Evolutionary conservation across 2,797 vertebrate species (phyloP).

Genomic region (Mormyrus hasselquistii): DNA sequence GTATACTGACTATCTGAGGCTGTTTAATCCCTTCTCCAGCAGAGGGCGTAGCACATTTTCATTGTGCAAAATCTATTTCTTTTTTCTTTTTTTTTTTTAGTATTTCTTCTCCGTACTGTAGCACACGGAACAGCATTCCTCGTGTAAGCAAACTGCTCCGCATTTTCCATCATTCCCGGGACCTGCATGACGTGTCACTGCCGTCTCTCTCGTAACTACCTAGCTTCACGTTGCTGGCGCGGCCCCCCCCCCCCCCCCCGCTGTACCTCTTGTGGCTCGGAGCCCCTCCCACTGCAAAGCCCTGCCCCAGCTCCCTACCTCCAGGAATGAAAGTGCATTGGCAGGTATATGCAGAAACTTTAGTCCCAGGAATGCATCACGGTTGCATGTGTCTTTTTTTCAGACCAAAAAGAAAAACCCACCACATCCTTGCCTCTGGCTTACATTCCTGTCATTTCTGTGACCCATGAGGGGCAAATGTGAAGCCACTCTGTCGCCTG

Average conservation of each 20-base stretch:
- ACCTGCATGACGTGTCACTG: not conserved
- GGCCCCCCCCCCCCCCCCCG: not conserved
- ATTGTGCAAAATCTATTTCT: not conserved
- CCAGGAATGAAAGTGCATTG: not conserved
- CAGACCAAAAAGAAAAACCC: not conserved
- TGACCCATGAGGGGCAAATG: not conserved
- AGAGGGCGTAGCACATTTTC: not conserved
- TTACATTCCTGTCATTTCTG: constrained; percentile 10
- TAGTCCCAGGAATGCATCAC: not conserved
- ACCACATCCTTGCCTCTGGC: not conserved
- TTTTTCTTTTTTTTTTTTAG: not conserved
- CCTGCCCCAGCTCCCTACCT: not conserved
- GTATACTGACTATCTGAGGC: not conserved
- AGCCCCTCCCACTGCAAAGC: not conserved
- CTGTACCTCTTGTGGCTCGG: not conserved
- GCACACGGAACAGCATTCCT: not conserved
- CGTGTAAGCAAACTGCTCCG: not conserved
- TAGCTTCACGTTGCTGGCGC: not conserved
- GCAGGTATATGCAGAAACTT: not conserved
- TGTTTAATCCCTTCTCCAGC: not conserved
- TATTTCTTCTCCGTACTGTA: not conserved
- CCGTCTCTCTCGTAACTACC: not conserved
- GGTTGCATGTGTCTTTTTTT: not conserved
- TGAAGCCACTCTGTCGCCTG: constrained; percentile 8
- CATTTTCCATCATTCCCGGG: not conserved